Percentiles rank a stretch among this genome's conserved stretches.
These are phyloP conservation scores for Folsomia candida DNA, from an alignment of 2,888 invertebrate species.

Conservation along the genomic window DNA sequence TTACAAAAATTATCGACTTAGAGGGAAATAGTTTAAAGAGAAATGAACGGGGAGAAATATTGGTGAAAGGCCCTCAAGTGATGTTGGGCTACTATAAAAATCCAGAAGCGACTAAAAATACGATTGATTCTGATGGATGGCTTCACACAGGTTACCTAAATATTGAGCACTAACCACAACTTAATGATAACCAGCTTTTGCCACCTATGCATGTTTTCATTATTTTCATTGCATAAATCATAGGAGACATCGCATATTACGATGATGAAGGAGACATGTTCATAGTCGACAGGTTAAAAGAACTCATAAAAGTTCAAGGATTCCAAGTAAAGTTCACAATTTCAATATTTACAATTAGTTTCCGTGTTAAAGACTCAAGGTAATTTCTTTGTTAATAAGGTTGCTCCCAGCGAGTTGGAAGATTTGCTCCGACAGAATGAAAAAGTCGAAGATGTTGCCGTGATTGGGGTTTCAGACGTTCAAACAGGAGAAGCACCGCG, in stretches of 20 bases:
- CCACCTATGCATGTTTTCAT: no score
- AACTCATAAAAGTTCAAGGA: conserved; percentile 63
- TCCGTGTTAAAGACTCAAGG: background rate
- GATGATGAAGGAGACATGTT: conserved; percentile 73
- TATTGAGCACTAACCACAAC: no score
- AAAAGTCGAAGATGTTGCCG: conserved; percentile 75
- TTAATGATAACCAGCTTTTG: no score
- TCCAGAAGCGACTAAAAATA: conserved; percentile 69
- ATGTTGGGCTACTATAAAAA: conserved; percentile 80
- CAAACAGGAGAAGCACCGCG: conserved; percentile 71
- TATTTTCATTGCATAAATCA: no score
- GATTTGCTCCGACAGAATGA: conserved; percentile 70
- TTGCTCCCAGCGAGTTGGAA: conserved; percentile 86
- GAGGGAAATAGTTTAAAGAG: conserved; percentile 61
- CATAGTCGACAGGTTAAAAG: conserved; percentile 75
- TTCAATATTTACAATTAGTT: background rate
- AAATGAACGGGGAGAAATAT: conserved; percentile 69
- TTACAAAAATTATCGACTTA: conserved; percentile 56
- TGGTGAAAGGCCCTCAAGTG: conserved; percentile 72
- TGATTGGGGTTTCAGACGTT: conserved; percentile 71
- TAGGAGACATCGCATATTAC: conserved; percentile 58
- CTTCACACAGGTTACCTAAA: conserved; percentile 71
- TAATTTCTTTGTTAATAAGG: conserved; percentile 58
- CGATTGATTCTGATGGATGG: conserved; percentile 75
- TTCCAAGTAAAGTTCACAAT: conserved; percentile 32